Evolutionary conservation across 2,888 invertebrate genomes (phyloP).

Genomic region (Papilio demoleus): DNA sequence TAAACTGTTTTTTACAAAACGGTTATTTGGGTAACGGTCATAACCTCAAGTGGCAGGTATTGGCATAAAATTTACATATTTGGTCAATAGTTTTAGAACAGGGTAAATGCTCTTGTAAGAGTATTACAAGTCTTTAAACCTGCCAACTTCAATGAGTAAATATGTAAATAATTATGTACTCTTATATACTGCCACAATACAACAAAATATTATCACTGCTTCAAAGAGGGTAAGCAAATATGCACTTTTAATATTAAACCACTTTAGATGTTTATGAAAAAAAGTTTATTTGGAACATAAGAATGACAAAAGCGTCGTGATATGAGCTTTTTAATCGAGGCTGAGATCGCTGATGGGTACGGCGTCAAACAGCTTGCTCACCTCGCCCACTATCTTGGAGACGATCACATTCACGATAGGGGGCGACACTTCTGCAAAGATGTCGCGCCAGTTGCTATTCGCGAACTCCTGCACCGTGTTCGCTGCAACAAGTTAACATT

Average conservation of each 20-base stretch:
- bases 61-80: not conserved
- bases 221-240: too few relatives aligned
- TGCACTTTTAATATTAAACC: too few relatives aligned
- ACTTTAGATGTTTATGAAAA: not conserved
- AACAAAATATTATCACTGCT: too few relatives aligned
- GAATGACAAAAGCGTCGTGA: not conserved
- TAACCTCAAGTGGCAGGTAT: not conserved
- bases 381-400: conserved; percentile 57
- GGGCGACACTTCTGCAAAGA: conserved; percentile 73
- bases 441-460: conserved; percentile 69
- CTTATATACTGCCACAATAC: too few relatives aligned
- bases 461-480: conserved; percentile 64
- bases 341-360: conserved; percentile 63
- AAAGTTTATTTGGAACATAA: not conserved
- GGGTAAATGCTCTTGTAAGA: too few relatives aligned
- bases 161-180: too few relatives aligned
- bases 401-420: conserved; percentile 70
- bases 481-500: conserved; percentile 54
- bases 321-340: conserved; percentile 49
- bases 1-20: not conserved
- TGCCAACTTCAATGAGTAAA: too few relatives aligned
- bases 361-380: conserved; percentile 62
- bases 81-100: too few relatives aligned
- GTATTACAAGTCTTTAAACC: too few relatives aligned
- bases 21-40: not conserved